Evolutionary conservation across 1,140 invertebrate species (phyloP), one percentile per base, ranked within the genome.

Genomic region (Schlechtendalia chinensis): DNA sequence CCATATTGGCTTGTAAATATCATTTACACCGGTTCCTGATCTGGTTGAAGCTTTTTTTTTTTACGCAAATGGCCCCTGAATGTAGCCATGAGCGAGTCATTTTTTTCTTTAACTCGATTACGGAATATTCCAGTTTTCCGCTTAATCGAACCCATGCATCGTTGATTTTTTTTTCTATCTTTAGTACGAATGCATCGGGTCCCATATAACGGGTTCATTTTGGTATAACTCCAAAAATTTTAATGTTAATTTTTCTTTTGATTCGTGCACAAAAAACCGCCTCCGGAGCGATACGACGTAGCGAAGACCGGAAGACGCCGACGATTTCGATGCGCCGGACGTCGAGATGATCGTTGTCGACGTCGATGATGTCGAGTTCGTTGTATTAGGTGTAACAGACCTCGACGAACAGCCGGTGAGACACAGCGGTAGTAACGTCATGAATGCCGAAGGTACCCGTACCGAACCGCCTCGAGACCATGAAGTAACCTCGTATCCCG

Each of bases 1-100:
- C 84, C 83, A 85, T 75, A 83, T 81, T 56, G 83, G 84, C 54
- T 83, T 83, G 58, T 83, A 85, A 47, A 84, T 63, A 45, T 45
- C 39, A 45, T 5, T 45, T 45, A 45, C 5, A 4, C 10, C 39
- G 10, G 39, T 10, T 45, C 39, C 27, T 17, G 82, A 82, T 69
- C 77, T 81, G 22, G 82, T 81, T 47, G 82, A 83, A 24, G 81
- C 82, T n/a, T n/a, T 50, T 80, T 81, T 56, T 84, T 59, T 22
- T 59, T 59, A 3, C n/a, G 58, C 58, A 24, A 59, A 59, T 59
- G 58, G n/a, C 58, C n/a, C 5, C 82, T n/a, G 24, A 59, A 59
- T 24, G 58, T 59, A 6, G 58, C 58, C 58, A 59, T 59, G 8
- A 59, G 16, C n/a, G 58, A 59, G 12, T 59, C n/a, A n/a, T 59